Evolutionary conservation across 2,888 invertebrate genomes (phyloP), one percentile per base, ranked within the genome.

Genomic region (Portevinia maculata): DNA sequence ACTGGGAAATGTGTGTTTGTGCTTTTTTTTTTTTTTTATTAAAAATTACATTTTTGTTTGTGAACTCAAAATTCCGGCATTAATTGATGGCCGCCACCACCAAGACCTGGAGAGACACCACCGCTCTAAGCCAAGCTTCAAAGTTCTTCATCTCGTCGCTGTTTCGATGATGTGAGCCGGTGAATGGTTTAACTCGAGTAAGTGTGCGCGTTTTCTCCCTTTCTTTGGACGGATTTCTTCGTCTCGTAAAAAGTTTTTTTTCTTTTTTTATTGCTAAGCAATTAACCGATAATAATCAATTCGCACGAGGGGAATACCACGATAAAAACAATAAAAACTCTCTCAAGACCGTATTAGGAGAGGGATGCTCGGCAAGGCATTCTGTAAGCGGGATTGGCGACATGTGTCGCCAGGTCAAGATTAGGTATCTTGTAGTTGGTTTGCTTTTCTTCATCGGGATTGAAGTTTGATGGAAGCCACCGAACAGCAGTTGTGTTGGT

Each of bases 261-360:
- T n/a, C n/a, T n/a, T n/a, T n/a, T n/a, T n/a, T 89, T 88, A 89
- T 87, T 89, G 87, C 84, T 84, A 86, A 87, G 87, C 89, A 89
- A 89, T 89, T 89, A 89, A 88, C 87, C 88, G 89, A 89, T 89
- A 88, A 88, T 88, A 88, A 88, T 89, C 88, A 88, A 88, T 87
- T 87, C 88, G 87, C 76, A 69, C 69, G 60, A 76, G 50, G 53
- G 76, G 69, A 37, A 39, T 24, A 17, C 50, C 52, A 15, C 13
- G 24, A 21, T n/a, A 53, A 41, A 32, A 60, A 34, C 15, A 41
- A 44, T 15, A 71, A 52, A 5, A 21, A 3, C 37, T 21, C n/a
- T 15, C 15, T 13, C 32, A 15, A 15, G 13, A 11, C 8, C 11
- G 28, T 4, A 11, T n/a, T 5, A 39, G 24, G n/a, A 15, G 37